A percentile compares a stretch with the other conserved stretches of the same genome.
phyloP scores from a whole-genome alignment of 2,113 vertebrate genomes.

The Hippocampus abdominalis region DNA sequence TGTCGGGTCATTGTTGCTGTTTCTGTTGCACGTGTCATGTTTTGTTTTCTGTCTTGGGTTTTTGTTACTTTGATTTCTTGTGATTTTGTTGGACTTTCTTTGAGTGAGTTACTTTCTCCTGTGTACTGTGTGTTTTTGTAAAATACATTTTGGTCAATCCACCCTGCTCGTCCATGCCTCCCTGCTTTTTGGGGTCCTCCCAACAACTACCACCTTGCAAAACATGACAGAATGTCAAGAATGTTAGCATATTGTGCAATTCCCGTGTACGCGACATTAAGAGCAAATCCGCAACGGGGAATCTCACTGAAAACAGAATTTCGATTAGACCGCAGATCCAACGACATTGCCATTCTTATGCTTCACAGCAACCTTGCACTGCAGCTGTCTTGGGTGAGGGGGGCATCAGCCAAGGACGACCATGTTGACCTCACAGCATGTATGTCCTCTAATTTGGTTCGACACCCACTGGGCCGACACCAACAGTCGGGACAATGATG shows the following conservation, averaged over 20 bases:
- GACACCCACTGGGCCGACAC: constrained; percentile 29
- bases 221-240: too few relatives aligned
- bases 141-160: too few relatives aligned
- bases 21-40: too few relatives aligned
- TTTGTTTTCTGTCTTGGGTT: too few relatives aligned
- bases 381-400: constrained; percentile 51
- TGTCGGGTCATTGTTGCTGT: too few relatives aligned
- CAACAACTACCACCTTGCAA: too few relatives aligned
- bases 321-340: constrained; percentile 9
- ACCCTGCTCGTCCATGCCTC: too few relatives aligned
- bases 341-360: constrained; percentile 16
- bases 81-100: too few relatives aligned
- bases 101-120: too few relatives aligned
- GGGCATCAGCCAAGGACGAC: constrained; percentile 26
- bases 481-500: constrained; percentile 42
- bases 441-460: constrained; percentile 38
- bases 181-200: too few relatives aligned
- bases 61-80: too few relatives aligned
- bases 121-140: too few relatives aligned
- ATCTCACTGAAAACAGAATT: constrained; percentile 22
- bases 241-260: not conserved
- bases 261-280: not conserved
- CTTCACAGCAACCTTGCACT: constrained; percentile 19
- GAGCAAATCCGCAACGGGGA: constrained; percentile 6
- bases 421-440: constrained; percentile 37